phyloP scores from a whole-genome alignment of 2,113 vertebrate species.

The Tachycineta bicolor region DNA sequence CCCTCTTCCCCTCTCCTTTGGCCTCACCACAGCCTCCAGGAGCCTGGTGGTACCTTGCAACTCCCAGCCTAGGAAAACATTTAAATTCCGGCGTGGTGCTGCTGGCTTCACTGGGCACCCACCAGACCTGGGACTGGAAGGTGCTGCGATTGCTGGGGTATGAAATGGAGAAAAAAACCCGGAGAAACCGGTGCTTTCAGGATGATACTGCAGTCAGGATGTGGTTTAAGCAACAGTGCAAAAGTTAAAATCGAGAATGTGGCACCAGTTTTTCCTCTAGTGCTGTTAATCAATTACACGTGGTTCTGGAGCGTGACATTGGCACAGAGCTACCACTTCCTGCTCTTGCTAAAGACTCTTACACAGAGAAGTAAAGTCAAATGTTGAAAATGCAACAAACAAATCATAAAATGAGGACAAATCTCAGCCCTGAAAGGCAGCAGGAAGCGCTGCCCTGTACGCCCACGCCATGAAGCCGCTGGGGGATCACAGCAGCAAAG shows the following conservation, averaged over 20 bases:
- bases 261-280: background rate
- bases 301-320: background rate
- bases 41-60: fast-evolving
- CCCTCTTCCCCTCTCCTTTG: background rate
- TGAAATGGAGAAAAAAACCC: background rate
- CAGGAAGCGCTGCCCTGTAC: background rate
- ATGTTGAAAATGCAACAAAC: background rate
- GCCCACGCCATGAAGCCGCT: fast-evolving
- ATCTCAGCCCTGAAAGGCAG: background rate
- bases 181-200: background rate
- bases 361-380: background rate
- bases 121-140: background rate
- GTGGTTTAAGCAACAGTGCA: background rate
- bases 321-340: background rate
- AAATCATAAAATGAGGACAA: background rate
- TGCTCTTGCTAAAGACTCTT: background rate
- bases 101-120: fast-evolving
- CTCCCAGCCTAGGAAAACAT: background rate
- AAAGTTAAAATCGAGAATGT: fast-evolving
- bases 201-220: background rate
- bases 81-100: background rate
- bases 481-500: background rate
- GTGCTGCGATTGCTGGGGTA: background rate
- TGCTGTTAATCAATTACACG: fast-evolving
- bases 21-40: background rate